Percentiles rank a stretch among this genome's conserved stretches.
These are phyloP conservation scores for Athalia circularis DNA, from an alignment of 2,888 invertebrate species.

Conservation along the genomic window DNA sequence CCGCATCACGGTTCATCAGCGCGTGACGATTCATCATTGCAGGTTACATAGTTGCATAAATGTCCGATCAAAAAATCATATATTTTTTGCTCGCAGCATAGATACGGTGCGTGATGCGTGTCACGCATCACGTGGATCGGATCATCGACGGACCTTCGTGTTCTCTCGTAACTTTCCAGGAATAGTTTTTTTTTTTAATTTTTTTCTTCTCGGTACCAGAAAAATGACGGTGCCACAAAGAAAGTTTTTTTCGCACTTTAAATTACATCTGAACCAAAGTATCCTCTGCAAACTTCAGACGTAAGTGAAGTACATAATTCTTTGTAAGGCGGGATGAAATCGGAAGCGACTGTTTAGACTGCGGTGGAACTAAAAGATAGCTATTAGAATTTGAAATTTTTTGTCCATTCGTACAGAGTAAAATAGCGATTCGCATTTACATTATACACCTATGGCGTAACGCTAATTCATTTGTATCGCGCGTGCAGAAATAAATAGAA, in stretches of 20 bases:
- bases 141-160: conserved; percentile 20
- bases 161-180: conserved; percentile 15
- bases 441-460: no score
- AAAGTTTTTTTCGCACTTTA: no score
- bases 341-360: no score
- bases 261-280: background rate
- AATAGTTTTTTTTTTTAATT: background rate
- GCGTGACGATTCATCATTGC: no score
- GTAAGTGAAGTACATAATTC: no score
- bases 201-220: background rate
- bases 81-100: background rate
- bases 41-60: no score
- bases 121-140: conserved; percentile 36
- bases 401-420: background rate
- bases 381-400: background rate
- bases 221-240: background rate
- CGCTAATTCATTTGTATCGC: no score
- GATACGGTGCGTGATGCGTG: conserved; percentile 29
- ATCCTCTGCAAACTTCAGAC: background rate
- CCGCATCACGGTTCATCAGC: no score
- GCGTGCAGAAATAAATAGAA: background rate
- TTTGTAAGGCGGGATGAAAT: no score
- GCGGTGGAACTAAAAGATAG: background rate
- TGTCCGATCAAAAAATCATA: no score
- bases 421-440: no score